Evolutionary conservation across 2,113 vertebrate species (phyloP).

Genomic region (Leptosomus discolor): DNA sequence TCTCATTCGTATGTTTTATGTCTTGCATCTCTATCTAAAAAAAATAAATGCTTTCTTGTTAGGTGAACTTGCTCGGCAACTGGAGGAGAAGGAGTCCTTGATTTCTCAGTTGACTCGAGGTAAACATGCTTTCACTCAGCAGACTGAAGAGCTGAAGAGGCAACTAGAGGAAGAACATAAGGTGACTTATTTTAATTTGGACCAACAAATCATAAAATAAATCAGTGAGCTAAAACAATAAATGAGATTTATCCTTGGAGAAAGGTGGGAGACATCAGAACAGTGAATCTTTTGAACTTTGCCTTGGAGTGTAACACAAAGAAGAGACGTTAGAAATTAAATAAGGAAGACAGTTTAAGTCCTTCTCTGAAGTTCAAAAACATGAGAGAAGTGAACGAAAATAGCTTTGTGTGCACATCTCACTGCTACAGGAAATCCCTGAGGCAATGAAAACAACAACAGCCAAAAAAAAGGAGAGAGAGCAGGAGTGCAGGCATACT

Average conservation of each 20-base stretch:
- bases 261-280: not conserved
- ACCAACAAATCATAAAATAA: not conserved
- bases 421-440: not conserved
- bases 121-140: slow-evolving; percentile 45
- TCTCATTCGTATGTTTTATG: not conserved
- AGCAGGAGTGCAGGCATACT: not conserved
- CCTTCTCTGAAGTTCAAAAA: not conserved
- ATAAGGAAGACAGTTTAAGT: not conserved
- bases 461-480: not conserved
- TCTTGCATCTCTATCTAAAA: not conserved
- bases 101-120: slow-evolving; percentile 43
- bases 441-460: not conserved
- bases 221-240: not conserved
- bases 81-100: slow-evolving; percentile 44
- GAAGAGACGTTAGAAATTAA: not conserved
- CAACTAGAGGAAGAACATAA: slow-evolving; percentile 60
- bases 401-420: not conserved
- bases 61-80: slow-evolving; percentile 31
- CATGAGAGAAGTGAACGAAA: not conserved
- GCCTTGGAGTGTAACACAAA: not conserved
- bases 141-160: slow-evolving; percentile 45
- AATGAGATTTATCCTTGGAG: not conserved
- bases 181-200: not conserved
- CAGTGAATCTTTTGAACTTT: not conserved
- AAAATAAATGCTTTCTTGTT: fast-evolving